These are phyloP conservation scores for Hypothenemus hampei DNA, from an alignment of 1,140 invertebrate genomes.

Conservation along the genomic window DNA sequence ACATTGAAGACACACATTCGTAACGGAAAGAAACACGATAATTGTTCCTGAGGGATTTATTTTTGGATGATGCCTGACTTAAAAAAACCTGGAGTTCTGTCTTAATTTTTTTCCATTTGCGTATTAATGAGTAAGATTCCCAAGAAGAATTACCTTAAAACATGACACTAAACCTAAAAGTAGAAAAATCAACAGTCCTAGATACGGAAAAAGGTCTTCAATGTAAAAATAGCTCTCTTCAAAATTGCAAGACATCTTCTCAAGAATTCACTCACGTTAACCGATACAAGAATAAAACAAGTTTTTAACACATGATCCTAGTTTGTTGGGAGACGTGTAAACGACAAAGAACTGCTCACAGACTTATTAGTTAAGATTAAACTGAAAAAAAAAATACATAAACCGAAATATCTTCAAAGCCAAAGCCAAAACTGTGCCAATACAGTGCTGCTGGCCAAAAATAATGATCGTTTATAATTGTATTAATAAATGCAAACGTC, in stretches of 20 bases:
- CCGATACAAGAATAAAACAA: not conserved
- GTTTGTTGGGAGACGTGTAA: too few relatives aligned
- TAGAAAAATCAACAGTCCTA: slow-evolving; percentile 16
- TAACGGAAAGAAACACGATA: not conserved
- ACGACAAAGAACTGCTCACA: not conserved
- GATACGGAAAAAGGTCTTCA: slow-evolving; percentile 14
- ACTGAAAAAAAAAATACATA: slow-evolving; percentile 10
- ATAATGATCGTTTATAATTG: slow-evolving; percentile 21
- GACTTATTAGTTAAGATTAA: slow-evolving; percentile 1
- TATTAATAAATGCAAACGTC: slow-evolving; percentile 13
- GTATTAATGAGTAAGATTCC: too few relatives aligned
- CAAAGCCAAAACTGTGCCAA: slow-evolving; percentile 20
- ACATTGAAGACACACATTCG: not conserved
- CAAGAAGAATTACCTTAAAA: slow-evolving; percentile 22
- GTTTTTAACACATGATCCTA: not conserved
- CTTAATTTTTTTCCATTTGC: too few relatives aligned
- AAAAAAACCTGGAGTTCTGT: not conserved
- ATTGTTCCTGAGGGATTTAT: not conserved
- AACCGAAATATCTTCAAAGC: slow-evolving; percentile 21
- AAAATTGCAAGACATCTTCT: slow-evolving; percentile 8
- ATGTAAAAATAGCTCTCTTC: slow-evolving; percentile 10
- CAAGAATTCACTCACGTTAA: not conserved
- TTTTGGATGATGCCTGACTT: not conserved
- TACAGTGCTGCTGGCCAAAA: slow-evolving; percentile 17
- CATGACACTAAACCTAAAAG: slow-evolving; percentile 4